These are phyloP conservation scores for Drosophila sechellia DNA, from an alignment of 1,140 invertebrate species.

Conservation along the genomic window DNA sequence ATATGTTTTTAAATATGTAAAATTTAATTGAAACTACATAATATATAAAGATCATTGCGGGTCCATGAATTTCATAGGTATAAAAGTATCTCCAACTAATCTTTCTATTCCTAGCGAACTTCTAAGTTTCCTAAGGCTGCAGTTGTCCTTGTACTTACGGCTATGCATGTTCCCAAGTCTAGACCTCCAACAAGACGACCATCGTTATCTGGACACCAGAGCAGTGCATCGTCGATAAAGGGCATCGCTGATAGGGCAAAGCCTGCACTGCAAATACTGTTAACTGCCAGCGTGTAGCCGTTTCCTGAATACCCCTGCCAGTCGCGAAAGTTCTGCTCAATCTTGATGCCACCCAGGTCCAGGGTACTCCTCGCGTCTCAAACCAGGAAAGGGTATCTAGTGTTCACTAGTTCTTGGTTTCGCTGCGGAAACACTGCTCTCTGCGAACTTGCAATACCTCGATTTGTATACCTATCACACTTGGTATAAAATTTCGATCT, in stretches of 20 bases:
- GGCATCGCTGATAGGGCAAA: slow-evolving; percentile 92
- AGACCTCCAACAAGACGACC: slow-evolving; percentile 91
- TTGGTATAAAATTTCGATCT: slow-evolving; percentile 23
- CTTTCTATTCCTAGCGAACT: no score
- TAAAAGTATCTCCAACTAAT: no score
- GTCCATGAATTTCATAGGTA: no score
- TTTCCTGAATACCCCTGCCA: slow-evolving; percentile 56
- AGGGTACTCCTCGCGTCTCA: slow-evolving; percentile 50
- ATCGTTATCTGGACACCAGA: slow-evolving; percentile 96
- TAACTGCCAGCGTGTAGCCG: slow-evolving; percentile 85
- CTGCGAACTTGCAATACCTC: neutral
- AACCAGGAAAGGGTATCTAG: slow-evolving; percentile 9
- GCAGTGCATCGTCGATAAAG: slow-evolving; percentile 96
- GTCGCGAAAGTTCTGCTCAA: slow-evolving; percentile 45
- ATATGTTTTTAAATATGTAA: no score
- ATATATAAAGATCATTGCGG: no score
- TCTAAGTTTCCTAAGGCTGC: no score
- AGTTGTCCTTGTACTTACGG: slow-evolving; percentile 86
- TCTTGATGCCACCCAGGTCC: slow-evolving; percentile 49
- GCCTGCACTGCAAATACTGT: slow-evolving; percentile 87
- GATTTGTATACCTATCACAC: slow-evolving; percentile 33
- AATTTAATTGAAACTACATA: no score
- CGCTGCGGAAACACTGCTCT: neutral
- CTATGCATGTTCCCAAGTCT: slow-evolving; percentile 93
- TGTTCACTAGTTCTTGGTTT: neutral